Evolutionary conservation across 1,140 invertebrate species (phyloP), one percentile per base, ranked within the genome.

Genomic region (Asbolus verrucosus): DNA sequence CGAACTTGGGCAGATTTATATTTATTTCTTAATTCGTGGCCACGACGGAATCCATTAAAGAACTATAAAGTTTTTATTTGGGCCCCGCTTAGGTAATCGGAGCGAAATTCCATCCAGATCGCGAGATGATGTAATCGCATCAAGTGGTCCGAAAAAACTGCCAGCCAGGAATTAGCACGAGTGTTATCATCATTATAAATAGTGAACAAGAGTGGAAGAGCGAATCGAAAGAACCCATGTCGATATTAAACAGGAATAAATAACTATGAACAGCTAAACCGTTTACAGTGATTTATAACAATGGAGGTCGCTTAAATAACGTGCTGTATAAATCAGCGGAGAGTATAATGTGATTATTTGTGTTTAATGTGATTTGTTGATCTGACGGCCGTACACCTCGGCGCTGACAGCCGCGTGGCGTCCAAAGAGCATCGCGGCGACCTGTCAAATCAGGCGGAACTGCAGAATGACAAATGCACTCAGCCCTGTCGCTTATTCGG

Each of bases 331-430:
- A 81, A 81, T 80, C 79, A 80, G 74, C 75, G 71, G 77, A 78
- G 79, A 79, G 76, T 80, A 76, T 80, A 81, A 80, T 78, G 79
- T 78, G 78, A 80, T 81, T 79, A 80, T 81, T 80, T 80, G 78
- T 76, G 75, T 78, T 79, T 79, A 81, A 81, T 80, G 79, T 79
- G 79, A 81, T 81, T 80, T 78, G 78, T 78, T 76, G 76, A 76
- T 74, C 73, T 77, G 77, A 77, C 78, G 76, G 76, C 72, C 73
- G 76, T 75, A 74, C 79, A 79, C 79, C 77, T 78, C 78, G 77
- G 38, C 71, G 72, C 36, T 79, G 78, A 78, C 77, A 77, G 78
- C 73, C 70, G 71, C 69, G 59, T 69, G 69, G 59, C 54, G 63
- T 73, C 71, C 65, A 72, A 38, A 15, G 18, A 70, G 73, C 72